phyloP scores from a whole-genome alignment of 2,797 vertebrate genomes.

The Podarcis lilfordi region DNA sequence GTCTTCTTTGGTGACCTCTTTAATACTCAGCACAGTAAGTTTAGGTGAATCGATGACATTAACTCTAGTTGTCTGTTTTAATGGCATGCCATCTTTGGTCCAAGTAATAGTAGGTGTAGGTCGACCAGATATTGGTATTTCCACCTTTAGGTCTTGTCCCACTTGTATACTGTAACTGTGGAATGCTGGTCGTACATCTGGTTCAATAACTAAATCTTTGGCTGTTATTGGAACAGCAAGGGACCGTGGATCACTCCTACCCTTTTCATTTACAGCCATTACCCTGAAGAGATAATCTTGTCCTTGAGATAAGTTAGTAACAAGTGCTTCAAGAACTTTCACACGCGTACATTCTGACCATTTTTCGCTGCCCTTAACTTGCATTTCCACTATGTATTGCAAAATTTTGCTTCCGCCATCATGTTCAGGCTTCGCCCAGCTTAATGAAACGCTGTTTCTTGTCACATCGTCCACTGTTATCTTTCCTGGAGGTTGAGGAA shows the following conservation, averaged over 20 bases:
- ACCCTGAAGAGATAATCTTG: slow-evolving; percentile 96
- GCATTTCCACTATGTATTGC: slow-evolving; percentile 96
- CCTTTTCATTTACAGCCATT: slow-evolving; percentile 96
- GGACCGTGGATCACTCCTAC: slow-evolving; percentile 94
- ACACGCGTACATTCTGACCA: slow-evolving; percentile 93
- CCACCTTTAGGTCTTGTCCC: slow-evolving; percentile 91
- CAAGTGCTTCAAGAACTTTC: slow-evolving; percentile 90
- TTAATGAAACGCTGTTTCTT: slow-evolving; percentile 93
- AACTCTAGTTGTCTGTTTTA: slow-evolving; percentile 94
- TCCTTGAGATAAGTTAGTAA: slow-evolving; percentile 91
- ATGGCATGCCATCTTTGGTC: slow-evolving; percentile 89
- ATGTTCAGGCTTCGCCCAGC: slow-evolving; percentile 96
- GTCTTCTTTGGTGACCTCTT: slow-evolving; percentile 93
- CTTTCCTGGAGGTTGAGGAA: slow-evolving; percentile 94
- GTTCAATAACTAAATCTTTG: slow-evolving; percentile 95
- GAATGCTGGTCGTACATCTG: slow-evolving; percentile 92
- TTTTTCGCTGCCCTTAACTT: slow-evolving; percentile 92
- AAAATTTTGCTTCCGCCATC: slow-evolving; percentile 97
- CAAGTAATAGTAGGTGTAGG: slow-evolving; percentile 92
- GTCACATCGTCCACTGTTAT: slow-evolving; percentile 94
- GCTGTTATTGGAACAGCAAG: slow-evolving; percentile 94
- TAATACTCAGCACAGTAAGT: slow-evolving; percentile 89
- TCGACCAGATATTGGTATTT: slow-evolving; percentile 92
- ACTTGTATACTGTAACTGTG: slow-evolving; percentile 93
- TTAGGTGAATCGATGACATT: slow-evolving; percentile 85